Evolutionary conservation across 2,888 invertebrate species (phyloP).

Genomic region (Folsomia manolachei): DNA sequence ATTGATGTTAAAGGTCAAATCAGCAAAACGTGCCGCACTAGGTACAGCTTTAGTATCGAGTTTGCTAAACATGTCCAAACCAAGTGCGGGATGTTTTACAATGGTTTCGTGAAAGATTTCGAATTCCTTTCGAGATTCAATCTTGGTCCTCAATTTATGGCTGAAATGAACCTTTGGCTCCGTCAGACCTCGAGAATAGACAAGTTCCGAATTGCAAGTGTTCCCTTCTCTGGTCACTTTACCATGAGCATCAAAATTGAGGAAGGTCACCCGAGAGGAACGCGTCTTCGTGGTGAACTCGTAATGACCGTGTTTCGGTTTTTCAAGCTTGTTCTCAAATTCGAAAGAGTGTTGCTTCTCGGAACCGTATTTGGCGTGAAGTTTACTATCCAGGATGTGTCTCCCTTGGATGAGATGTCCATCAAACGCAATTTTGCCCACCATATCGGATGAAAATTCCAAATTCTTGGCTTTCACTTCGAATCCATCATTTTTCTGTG

Average conservation of each 20-base stretch:
- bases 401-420: constrained; percentile 21
- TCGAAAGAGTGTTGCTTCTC: constrained; percentile 28
- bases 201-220: constrained; percentile 21
- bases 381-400: constrained; percentile 22
- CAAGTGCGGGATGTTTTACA: constrained; percentile 61
- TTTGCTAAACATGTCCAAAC: constrained; percentile 59
- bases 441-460: constrained; percentile 28
- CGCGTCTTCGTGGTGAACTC: constrained; percentile 25
- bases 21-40: constrained; percentile 31
- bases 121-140: constrained; percentile 42
- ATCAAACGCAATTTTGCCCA: constrained; percentile 33
- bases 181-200: constrained; percentile 31
- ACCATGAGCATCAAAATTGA: constrained; percentile 60
- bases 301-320: constrained; percentile 17
- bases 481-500: constrained; percentile 8
- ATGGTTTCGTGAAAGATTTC: constrained; percentile 46
- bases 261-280: constrained; percentile 38
- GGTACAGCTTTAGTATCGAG: constrained; percentile 57
- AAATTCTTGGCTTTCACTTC: constrained; percentile 29
- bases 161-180: constrained; percentile 32
- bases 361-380: constrained; percentile 33
- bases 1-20: constrained; percentile 21
- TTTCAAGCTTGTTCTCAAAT: constrained; percentile 24
- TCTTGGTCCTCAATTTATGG: constrained; percentile 24
- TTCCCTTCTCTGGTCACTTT: constrained; percentile 54